Evolutionary conservation across 2,113 vertebrate species (phyloP).

Genomic region (Montifringilla adamsi): DNA sequence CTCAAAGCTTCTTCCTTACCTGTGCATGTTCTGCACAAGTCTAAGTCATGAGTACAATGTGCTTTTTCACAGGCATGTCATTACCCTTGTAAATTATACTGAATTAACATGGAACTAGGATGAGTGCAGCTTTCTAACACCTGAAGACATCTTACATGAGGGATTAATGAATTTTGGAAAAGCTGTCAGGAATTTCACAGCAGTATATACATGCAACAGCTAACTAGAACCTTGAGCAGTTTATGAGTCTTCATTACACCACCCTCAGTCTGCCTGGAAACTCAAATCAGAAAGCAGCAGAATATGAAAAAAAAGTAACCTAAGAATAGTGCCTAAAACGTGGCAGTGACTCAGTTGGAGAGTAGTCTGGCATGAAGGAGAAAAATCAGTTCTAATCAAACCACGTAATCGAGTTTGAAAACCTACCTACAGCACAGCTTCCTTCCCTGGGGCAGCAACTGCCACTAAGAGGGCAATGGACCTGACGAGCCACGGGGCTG

Average conservation of each 20-base stretch:
- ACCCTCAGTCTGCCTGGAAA: neutral
- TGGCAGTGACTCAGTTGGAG: neutral
- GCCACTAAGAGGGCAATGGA: neutral
- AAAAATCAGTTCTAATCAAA: neutral
- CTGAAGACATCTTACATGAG: neutral
- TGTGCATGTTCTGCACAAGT: neutral
- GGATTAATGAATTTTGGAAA: neutral
- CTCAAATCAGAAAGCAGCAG: neutral
- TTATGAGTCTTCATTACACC: neutral
- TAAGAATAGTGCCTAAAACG: neutral
- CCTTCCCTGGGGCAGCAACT: neutral
- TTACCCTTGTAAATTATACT: neutral
- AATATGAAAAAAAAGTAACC: neutral
- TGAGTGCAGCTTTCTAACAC: neutral
- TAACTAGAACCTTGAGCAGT: neutral
- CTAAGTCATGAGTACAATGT: neutral
- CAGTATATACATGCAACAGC: neutral
- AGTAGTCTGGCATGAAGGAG: neutral
- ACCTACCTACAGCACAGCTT: neutral
- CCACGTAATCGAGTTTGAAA: neutral
- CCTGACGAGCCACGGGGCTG: neutral
- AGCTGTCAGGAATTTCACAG: neutral
- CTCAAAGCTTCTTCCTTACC: neutral
- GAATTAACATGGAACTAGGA: neutral
- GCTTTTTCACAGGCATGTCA: neutral